A percentile compares a stretch with the other conserved stretches of the same genome.
Evolutionary conservation across 2,113 vertebrate genomes (phyloP).

Genomic region (Pelecanus crispus): DNA sequence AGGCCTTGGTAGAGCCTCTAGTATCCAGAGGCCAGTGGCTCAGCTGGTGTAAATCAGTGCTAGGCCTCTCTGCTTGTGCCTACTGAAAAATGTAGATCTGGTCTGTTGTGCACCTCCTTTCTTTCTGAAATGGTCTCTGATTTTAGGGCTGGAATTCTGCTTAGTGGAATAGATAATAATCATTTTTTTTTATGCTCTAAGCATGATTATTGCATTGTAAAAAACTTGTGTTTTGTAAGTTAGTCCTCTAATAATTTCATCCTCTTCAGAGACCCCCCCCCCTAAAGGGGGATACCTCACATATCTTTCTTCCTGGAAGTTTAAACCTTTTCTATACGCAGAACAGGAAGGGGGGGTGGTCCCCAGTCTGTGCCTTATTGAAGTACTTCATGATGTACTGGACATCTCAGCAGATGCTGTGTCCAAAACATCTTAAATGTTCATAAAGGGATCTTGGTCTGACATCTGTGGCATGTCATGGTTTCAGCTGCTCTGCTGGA

Average conservation of each 20-base stretch:
- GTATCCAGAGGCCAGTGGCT: not conserved
- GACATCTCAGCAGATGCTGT: not conserved
- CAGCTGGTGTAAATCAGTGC: not conserved
- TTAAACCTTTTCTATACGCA: not conserved
- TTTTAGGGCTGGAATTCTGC: not conserved
- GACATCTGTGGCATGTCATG: not conserved
- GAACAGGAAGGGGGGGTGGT: fast-evolving
- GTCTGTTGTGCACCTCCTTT: not conserved
- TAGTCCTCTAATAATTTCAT: not conserved
- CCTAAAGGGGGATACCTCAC: not conserved
- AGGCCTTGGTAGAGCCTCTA: not conserved
- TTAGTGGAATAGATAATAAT: not conserved
- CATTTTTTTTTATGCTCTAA: not conserved
- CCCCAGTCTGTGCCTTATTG: not conserved
- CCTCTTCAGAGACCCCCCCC: not conserved
- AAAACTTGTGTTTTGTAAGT: not conserved
- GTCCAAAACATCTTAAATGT: not conserved
- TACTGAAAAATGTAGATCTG: not conserved
- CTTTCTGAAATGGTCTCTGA: not conserved
- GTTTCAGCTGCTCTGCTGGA: not conserved
- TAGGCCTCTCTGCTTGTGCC: not conserved
- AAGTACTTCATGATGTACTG: not conserved
- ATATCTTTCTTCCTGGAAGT: not conserved
- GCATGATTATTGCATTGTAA: not conserved
- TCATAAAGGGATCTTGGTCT: not conserved